Conservation (phyloP, 1,140 invertebrate genomes). For the Solen grandis region DNA sequence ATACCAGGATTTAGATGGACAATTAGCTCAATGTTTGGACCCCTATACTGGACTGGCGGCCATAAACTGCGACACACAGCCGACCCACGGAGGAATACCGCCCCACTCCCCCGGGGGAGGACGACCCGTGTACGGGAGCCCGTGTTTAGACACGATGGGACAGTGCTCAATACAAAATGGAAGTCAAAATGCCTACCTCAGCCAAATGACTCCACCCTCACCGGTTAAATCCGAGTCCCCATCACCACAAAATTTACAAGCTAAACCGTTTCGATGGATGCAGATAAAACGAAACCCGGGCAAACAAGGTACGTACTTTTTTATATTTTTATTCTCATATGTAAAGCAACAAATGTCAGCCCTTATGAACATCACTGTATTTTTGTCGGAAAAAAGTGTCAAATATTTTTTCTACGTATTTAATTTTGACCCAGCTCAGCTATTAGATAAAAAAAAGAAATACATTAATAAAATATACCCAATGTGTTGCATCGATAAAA, state of each 20-base stretch:
- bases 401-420: too few species aligned
- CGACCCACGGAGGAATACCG: constrained; percentile 52
- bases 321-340: not conserved
- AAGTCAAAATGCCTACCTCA: constrained; percentile 62
- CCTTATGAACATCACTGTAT: too few species aligned
- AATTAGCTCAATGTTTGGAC: constrained; percentile 62
- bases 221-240: constrained; percentile 70
- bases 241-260: constrained; percentile 64
- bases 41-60: constrained; percentile 58
- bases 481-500: too few species aligned
- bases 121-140: constrained; percentile 58
- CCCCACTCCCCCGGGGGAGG: constrained; percentile 59
- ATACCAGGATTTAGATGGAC: constrained; percentile 64
- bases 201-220: constrained; percentile 60
- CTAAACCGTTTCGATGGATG: constrained; percentile 77
- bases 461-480: too few species aligned
- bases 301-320: constrained; percentile 72
- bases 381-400: too few species aligned
- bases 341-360: too few species aligned
- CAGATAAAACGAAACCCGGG: constrained; percentile 75
- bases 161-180: constrained; percentile 67
- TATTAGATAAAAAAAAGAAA: too few species aligned
- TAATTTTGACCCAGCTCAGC: too few species aligned
- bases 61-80: constrained; percentile 62
- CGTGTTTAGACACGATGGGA: constrained; percentile 62